Conservation (phyloP, 1,140 invertebrate species). For the Homarus americanus region DNA sequence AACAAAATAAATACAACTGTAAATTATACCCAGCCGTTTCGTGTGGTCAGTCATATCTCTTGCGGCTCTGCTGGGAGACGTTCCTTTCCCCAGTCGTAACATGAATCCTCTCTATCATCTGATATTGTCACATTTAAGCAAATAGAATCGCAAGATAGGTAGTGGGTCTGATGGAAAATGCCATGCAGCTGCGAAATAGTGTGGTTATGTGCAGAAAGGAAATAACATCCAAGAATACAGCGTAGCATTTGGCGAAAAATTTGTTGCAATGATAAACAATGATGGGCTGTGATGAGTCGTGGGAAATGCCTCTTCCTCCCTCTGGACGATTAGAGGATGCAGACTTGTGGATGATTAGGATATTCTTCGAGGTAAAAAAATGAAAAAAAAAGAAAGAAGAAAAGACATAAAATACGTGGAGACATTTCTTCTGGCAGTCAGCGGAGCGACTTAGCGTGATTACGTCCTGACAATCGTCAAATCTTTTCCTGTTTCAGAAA, state of each 20-base stretch:
- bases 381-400: too few relatives aligned
- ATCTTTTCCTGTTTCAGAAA: neutral
- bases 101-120: neutral
- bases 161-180: neutral
- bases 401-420: too few relatives aligned
- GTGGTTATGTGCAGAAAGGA: neutral
- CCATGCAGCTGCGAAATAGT: neutral
- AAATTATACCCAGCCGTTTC: neutral
- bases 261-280: neutral
- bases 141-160: neutral
- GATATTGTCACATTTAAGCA: conserved; percentile 1
- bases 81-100: neutral
- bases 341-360: too few relatives aligned
- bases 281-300: too few relatives aligned
- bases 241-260: neutral
- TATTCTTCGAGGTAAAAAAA: too few relatives aligned
- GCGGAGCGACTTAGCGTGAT: neutral
- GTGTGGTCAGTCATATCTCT: neutral
- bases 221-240: neutral
- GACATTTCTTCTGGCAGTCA: neutral
- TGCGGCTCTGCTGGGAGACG: neutral
- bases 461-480: neutral
- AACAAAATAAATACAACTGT: neutral
- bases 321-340: too few relatives aligned
- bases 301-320: too few relatives aligned